Evolutionary conservation across 2,113 vertebrate species (phyloP), one percentile per base, ranked within the genome.

Genomic region (Caretta caretta): DNA sequence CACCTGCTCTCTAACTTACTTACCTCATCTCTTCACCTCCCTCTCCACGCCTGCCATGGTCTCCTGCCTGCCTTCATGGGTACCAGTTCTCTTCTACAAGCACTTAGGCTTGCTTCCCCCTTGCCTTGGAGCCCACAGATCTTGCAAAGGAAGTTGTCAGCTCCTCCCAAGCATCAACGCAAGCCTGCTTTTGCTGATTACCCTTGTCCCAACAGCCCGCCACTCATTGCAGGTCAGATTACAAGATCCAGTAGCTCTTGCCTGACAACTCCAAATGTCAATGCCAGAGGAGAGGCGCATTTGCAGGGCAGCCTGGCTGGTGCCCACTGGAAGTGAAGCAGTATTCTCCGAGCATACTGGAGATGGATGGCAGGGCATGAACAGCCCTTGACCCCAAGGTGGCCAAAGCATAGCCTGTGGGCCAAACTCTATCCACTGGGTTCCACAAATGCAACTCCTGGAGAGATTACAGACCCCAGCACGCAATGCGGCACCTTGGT

Each of bases 381-480:
- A 22, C 22, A 46, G 20, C 72, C 78, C 29, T 35, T 16, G 8
- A 81, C 81, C 76, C 53, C 57, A 54, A 46, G 31, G 72, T 59
- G 87, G 51, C 72, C 0, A 0, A n/a, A 76, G 69, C 5, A 1
- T 57, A 62, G 57, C 90, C 88, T 3, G 57, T 46, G n/a, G 79
- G 20, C 38, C 72, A n/a, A 80, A 9, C 25, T 5, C 16, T 17
- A 69, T 8, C 35, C 29, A 62, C 59, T 16, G 69, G 38, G n/a
- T n/a, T 72, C 72, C 24, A 76, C 9, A 76, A 46, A 46, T 13
- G 22, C 81, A 31, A 12, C 3, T 75, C 0, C 0, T 7, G 0
- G 51, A 13, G 81, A 1, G 29, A 69, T 38, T 13, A 19, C 12
- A 38, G n/a, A 76, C 25, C 72, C 72, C 72, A 76, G 72, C 72